Evolutionary conservation across 2,888 invertebrate genomes (phyloP), one percentile per base, ranked within the genome.

Genomic region (Pollenia labialis): DNA sequence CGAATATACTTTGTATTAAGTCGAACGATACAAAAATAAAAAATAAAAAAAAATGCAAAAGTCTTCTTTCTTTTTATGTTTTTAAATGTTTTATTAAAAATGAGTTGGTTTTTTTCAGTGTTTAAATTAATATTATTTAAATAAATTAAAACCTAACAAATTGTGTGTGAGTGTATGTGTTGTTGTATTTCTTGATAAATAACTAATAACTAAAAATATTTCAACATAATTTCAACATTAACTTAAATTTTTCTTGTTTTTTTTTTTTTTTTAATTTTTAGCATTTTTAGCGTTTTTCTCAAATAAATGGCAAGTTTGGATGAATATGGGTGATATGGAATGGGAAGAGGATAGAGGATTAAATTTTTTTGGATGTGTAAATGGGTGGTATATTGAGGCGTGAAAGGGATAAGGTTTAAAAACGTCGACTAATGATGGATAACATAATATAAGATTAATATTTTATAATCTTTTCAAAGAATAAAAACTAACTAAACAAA

Each of bases 191-290:
- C 44, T 72, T 54, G 66, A 84, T 84, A 84, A 87, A 87, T 84
- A 84, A 87, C 83, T 87, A 87, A 87, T 74, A 84, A 87, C 80
- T 84, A 84, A 76, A 74, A 68, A 66, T 64, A 50, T 71, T 58
- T 81, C 54, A 81, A 85, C 76, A 85, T 72, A 74, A 52, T 69
- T 74, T 77, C 11, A 76, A 71, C 56, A 68, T 66, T 52, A 72
- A 68, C 58, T 46, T 71, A 32, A 32, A n/a, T 44, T 44, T 16
- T 40, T 60, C n/a, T 9, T 62, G 10, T 9, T 8, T 76, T 77
- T 69, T 82, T 8, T 76, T 77, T 69, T 82, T 64, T 23, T 81
- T 81, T 48, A 48, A 77, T n/a, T 32, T 32, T 32, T 52, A 77
- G 52, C 16, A 54, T 58, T 74, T 23, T 72, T 60, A 16, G 50